phyloP scores from a whole-genome alignment of 2,113 vertebrate genomes.

The Bubo bubo region DNA sequence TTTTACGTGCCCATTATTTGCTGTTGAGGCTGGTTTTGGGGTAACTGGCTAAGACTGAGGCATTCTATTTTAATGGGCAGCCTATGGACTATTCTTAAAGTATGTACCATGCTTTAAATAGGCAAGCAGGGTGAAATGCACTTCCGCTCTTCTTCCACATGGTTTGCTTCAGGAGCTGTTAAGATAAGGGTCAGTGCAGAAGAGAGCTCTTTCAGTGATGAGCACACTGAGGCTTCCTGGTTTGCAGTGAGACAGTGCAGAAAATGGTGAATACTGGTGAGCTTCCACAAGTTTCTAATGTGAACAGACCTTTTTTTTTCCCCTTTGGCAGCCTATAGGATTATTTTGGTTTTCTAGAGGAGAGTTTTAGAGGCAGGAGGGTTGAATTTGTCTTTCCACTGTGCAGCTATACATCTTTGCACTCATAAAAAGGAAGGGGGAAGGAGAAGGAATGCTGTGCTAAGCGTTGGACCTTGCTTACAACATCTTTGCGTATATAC shows the following conservation, averaged over 20 bases:
- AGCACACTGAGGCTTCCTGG: not conserved
- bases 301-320: accelerated
- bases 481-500: no score
- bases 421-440: not conserved
- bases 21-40: not conserved
- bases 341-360: not conserved
- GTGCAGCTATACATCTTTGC: not conserved
- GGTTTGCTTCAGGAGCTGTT: not conserved
- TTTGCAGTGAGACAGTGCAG: not conserved
- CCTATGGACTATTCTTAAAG: not conserved
- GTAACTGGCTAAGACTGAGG: not conserved
- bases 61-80: not conserved
- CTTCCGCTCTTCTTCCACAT: not conserved
- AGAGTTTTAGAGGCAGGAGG: not conserved
- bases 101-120: not conserved
- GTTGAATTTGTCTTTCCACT: not conserved
- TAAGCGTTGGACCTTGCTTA: not conserved
- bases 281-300: not conserved
- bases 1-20: not conserved
- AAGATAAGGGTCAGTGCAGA: not conserved
- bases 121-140: not conserved
- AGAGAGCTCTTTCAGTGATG: not conserved
- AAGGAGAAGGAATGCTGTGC: not conserved
- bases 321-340: not conserved
- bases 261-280: not conserved